These are phyloP conservation scores for Synanthedon tipuliformis DNA, from an alignment of 2,888 invertebrate genomes.

Conservation along the genomic window DNA sequence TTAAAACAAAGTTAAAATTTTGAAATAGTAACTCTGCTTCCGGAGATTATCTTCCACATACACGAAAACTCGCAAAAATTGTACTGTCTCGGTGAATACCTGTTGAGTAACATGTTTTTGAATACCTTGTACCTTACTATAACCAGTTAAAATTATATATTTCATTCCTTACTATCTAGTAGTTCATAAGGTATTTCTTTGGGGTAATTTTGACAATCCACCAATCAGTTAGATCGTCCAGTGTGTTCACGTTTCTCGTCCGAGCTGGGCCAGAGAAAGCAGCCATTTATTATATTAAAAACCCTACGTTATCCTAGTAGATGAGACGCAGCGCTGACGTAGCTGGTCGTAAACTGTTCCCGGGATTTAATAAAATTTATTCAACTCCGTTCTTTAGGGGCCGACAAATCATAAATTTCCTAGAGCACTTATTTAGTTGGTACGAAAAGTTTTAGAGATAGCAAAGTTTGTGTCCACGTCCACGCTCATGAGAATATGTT, in stretches of 20 bases:
- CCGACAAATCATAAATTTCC: conserved; percentile 64
- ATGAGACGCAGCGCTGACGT: conserved; percentile 48
- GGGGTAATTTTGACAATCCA: background rate
- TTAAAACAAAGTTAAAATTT: no score
- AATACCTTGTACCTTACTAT: no score
- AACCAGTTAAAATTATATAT: no score
- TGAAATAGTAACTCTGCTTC: no score
- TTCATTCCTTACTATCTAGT: no score
- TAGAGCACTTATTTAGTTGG: conserved; percentile 62
- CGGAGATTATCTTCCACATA: no score
- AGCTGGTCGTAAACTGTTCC: conserved; percentile 56
- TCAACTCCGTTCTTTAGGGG: conserved; percentile 53
- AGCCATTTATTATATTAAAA: conserved; percentile 54
- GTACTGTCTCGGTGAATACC: no score
- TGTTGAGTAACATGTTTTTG: no score
- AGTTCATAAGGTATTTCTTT: no score
- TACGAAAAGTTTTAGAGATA: conserved; percentile 52
- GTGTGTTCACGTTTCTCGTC: background rate
- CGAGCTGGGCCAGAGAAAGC: conserved; percentile 25
- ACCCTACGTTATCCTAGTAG: conserved; percentile 34
- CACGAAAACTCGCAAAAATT: no score
- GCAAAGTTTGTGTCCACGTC: conserved; percentile 53
- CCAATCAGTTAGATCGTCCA: background rate
- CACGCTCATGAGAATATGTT: conserved; percentile 24
- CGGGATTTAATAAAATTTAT: conserved; percentile 66